phyloP scores from a whole-genome alignment of 1,140 invertebrate species.

The Schlechtendalia chinensis region DNA sequence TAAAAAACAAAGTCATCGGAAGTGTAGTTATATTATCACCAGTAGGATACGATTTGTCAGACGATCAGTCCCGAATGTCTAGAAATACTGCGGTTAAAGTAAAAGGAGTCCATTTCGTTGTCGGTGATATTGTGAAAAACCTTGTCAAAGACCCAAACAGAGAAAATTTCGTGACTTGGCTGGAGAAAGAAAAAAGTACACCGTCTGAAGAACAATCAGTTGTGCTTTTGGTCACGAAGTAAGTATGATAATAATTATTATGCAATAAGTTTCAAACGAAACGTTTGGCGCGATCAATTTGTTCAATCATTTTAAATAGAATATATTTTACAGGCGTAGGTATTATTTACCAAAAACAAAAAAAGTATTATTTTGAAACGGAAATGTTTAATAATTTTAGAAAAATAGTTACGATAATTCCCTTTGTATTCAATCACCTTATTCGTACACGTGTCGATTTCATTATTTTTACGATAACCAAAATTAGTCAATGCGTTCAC shows the following conservation, averaged over 20 bases:
- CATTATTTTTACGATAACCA: too few species aligned
- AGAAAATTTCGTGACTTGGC: slow-evolving; percentile 77
- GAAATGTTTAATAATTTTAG: too few species aligned
- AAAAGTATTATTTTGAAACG: too few species aligned
- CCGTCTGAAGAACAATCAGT: slow-evolving; percentile 73
- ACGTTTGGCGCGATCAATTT: too few species aligned
- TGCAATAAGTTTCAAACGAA: too few species aligned
- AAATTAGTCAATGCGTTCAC: too few species aligned
- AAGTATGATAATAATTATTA: slow-evolving; percentile 57
- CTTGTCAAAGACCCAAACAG: slow-evolving; percentile 70
- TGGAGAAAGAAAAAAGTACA: slow-evolving; percentile 71
- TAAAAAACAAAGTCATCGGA: slow-evolving; percentile 71
- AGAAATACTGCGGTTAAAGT: slow-evolving; percentile 54
- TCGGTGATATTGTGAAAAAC: slow-evolving; percentile 70
- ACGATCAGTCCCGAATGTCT: slow-evolving; percentile 54
- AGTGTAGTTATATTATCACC: slow-evolving; percentile 80
- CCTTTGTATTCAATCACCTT: too few species aligned
- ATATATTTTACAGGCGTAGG: too few species aligned
- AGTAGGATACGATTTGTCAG: slow-evolving; percentile 65
- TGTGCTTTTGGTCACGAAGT: slow-evolving; percentile 75
- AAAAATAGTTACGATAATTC: too few species aligned
- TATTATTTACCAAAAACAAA: too few species aligned
- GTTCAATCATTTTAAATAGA: too few species aligned
- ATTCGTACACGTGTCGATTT: too few species aligned
- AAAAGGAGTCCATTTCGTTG: slow-evolving; percentile 59